A percentile compares a stretch with the other conserved stretches of the same genome.
Conservation (phyloP, 2,113 vertebrate species). For the Heteronetta atricapilla region DNA sequence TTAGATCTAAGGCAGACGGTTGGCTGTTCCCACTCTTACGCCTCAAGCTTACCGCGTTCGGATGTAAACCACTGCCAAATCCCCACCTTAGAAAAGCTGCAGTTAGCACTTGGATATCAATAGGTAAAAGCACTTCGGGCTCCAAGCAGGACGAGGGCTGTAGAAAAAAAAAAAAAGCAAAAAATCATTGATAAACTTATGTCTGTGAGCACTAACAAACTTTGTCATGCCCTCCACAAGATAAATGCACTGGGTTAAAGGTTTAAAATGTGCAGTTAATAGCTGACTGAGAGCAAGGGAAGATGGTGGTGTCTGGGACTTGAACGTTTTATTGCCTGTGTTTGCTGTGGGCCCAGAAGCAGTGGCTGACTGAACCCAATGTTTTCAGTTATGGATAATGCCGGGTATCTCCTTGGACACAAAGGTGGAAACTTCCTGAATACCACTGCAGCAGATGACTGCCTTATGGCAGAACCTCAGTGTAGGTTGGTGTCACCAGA, state of each 20-base stretch:
- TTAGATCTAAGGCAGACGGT: not conserved
- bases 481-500: not conserved
- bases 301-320: not conserved
- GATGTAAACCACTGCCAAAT: not conserved
- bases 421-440: not conserved
- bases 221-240: not conserved
- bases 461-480: not conserved
- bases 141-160: not conserved
- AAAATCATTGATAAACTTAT: not conserved
- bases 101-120: not conserved
- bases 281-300: not conserved
- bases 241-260: not conserved
- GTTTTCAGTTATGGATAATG: not conserved
- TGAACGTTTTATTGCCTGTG: not conserved
- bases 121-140: not conserved
- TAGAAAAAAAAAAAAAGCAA: not conserved
- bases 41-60: not conserved
- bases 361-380: not conserved
- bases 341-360: not conserved
- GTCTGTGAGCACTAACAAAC: not conserved
- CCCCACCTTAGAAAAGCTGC: not conserved
- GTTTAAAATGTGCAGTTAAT: not conserved
- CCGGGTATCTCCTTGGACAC: not conserved
- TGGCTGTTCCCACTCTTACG: not conserved
- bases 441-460: not conserved